These are phyloP conservation scores for Cosmia pyralina DNA, from an alignment of 2,888 invertebrate species.

Conservation along the genomic window DNA sequence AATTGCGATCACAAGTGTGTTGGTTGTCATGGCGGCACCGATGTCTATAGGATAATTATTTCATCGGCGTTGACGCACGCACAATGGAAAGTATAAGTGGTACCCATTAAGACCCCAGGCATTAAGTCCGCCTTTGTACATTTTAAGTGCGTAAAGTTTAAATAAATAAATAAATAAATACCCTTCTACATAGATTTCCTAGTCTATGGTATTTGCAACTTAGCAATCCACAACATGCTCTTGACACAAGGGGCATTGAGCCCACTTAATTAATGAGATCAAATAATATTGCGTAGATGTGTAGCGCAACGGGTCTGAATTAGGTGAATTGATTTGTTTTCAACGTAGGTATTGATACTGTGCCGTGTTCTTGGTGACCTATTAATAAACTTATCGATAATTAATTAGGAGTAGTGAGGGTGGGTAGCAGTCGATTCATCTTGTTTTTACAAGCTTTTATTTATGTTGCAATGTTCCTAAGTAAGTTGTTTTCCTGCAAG, in stretches of 20 bases:
- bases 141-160: too few relatives aligned
- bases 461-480: too few relatives aligned
- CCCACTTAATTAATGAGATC: slow-evolving; percentile 66
- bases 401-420: neutral
- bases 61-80: neutral
- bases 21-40: neutral
- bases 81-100: neutral
- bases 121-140: too few relatives aligned
- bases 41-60: neutral
- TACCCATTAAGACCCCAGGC: too few relatives aligned
- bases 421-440: neutral
- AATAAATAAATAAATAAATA: too few relatives aligned
- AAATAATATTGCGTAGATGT: slow-evolving; percentile 46
- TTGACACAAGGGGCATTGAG: slow-evolving; percentile 64
- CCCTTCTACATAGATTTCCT: slow-evolving; percentile 7
- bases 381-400: slow-evolving; percentile 12
- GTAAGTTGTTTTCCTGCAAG: too few relatives aligned
- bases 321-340: slow-evolving; percentile 34
- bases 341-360: slow-evolving; percentile 21
- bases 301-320: slow-evolving; percentile 29
- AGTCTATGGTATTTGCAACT: slow-evolving; percentile 60
- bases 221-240: slow-evolving; percentile 62
- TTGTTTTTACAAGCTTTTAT: neutral
- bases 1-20: neutral
- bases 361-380: neutral